Percentiles rank a stretch among this genome's conserved stretches.
Conservation (phyloP, 2,888 invertebrate species). For the Dichetophora obliterata region DNA sequence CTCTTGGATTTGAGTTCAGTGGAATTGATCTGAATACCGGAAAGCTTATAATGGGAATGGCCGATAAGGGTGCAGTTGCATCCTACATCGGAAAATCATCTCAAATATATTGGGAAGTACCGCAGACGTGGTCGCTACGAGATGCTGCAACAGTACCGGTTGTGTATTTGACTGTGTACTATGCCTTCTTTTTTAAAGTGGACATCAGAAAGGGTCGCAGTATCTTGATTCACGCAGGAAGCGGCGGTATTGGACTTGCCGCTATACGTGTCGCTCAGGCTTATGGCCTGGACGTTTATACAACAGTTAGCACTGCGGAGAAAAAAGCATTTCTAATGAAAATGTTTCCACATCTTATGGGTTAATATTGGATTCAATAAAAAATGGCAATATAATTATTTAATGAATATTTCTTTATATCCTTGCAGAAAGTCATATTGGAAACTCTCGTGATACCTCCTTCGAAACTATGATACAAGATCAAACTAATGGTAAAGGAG, state of each 20-base stretch:
- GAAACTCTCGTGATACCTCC: conserved; percentile 84
- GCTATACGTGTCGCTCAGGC: conserved; percentile 78
- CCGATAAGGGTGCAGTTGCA: conserved; percentile 70
- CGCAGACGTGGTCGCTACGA: conserved; percentile 79
- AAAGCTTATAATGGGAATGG: conserved; percentile 75
- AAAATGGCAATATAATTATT: background rate
- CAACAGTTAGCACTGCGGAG: conserved; percentile 76
- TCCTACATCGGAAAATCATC: conserved; percentile 59
- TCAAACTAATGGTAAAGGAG: conserved; percentile 85
- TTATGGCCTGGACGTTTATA: conserved; percentile 75
- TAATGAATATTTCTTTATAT: background rate
- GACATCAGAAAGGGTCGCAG: conserved; percentile 65
- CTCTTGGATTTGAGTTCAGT: conserved; percentile 76
- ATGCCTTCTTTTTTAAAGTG: conserved; percentile 67
- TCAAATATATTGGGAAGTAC: conserved; percentile 75
- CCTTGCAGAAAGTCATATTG: conserved; percentile 75
- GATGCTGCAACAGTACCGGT: conserved; percentile 85
- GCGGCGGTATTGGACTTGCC: conserved; percentile 83
- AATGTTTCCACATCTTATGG: conserved; percentile 70
- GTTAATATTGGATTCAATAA: conserved; percentile 57
- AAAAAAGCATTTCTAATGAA: conserved; percentile 75
- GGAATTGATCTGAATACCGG: conserved; percentile 72
- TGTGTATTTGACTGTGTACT: conserved; percentile 79
- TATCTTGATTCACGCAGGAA: conserved; percentile 74
- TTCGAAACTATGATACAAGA: conserved; percentile 87